Base-by-base conservation (phyloP, 2,888 invertebrate genomes). In the Plagodis pulveraria region DNA sequence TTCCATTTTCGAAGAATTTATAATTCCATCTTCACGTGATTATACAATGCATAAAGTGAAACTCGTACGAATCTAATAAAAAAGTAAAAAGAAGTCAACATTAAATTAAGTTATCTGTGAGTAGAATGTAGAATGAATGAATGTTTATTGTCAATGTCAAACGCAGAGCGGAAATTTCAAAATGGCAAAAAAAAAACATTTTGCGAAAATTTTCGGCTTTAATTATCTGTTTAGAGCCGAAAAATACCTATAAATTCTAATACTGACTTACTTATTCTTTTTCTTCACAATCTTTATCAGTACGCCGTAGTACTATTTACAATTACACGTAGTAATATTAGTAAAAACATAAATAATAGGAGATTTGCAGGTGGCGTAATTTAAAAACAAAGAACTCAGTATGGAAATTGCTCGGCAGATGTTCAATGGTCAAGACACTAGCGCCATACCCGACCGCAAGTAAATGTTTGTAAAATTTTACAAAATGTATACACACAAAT, bases 401-500 rank as follows among this genome's bases (percentile, higher is more conserved):
- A 58, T 38, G 34, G 12, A 34, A 48, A 48, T 22, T 38, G 43
- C 34, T 57, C 41, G 38, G 49, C 34, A 53, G 48, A 33, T 7
- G 38, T 46, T 32, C 45, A 12, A 6, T 44, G 11, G 11, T 22
- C 8, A 45, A 45, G 53, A 50, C 34, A 49, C 58, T 55, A 59
- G 54, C 59, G 55, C 40, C 47, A 32, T 12, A 12, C 0, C 5
- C n/a, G 43, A 47, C 12, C 9, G 54, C 46, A 51, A 50, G 47
- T 12, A 1, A n/a, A 38, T 47, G 42, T 50, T 55, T 46, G 50
- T 50, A 5, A 34, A 38, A 50, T 53, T 53, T 11, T 40, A 48
- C 45, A 52, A 36, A 44, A 54, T 62, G 62, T 63, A 67, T 47
- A 65, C 63, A 63, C 22, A 22, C 22, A 22, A 22, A 22, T 22